Evolutionary conservation across 2,113 vertebrate genomes (phyloP).

Genomic region (Nyctereutes procyonoides): DNA sequence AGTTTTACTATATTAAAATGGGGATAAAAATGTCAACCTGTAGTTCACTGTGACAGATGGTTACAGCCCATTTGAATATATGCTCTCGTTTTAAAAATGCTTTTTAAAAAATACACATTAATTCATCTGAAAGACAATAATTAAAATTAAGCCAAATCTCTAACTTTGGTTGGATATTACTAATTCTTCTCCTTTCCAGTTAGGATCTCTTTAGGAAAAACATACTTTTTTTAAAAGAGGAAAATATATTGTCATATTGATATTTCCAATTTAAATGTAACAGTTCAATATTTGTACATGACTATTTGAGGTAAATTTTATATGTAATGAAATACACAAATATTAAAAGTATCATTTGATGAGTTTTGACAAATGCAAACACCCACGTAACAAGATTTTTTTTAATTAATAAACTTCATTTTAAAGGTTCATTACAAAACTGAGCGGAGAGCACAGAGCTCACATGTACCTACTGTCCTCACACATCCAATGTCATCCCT

Average conservation of each 20-base stretch:
- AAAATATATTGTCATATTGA: neutral
- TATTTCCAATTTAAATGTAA: slow-evolving; percentile 14
- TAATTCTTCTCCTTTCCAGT: slow-evolving; percentile 30
- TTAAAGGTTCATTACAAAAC: neutral
- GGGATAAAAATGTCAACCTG: neutral
- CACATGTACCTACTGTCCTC: neutral
- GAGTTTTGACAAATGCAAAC: neutral
- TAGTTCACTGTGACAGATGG: neutral
- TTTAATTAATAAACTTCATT: neutral
- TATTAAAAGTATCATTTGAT: neutral
- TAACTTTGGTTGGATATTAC: neutral
- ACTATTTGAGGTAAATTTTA: neutral
- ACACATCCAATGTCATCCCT: neutral
- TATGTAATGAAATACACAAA: neutral
- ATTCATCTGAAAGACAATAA: slow-evolving; percentile 8
- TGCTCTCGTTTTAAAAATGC: slow-evolving; percentile 34
- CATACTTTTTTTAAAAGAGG: neutral
- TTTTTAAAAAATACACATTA: slow-evolving; percentile 1
- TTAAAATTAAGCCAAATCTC: neutral
- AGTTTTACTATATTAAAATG: slow-evolving; percentile 29
- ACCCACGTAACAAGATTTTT: neutral
- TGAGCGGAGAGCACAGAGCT: neutral
- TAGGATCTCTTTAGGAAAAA: neutral
- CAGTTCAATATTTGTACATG: neutral
- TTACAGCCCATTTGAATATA: neutral